phyloP scores from a whole-genome alignment of 1,140 invertebrate genomes.

The Dryas iulia region DNA sequence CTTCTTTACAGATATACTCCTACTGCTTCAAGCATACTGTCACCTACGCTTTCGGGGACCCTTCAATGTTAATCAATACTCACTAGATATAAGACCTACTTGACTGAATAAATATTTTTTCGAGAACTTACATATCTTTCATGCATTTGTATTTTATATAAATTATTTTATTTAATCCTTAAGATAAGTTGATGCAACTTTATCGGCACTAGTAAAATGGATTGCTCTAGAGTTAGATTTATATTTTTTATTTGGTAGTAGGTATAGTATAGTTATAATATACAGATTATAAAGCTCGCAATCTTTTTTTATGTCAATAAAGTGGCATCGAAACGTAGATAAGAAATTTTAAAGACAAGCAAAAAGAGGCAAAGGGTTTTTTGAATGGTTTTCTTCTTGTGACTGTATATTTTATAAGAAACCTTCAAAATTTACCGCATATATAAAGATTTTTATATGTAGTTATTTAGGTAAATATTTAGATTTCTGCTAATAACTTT shows the following conservation, averaged over 20 bases:
- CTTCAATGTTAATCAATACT: slow-evolving; percentile 57
- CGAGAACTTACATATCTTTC: slow-evolving; percentile 62
- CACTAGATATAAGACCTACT: slow-evolving; percentile 63
- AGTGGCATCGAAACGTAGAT: slow-evolving; percentile 43
- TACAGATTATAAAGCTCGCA: slow-evolving; percentile 25
- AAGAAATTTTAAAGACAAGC: slow-evolving; percentile 62
- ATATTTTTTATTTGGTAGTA: slow-evolving; percentile 11
- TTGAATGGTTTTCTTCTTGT: slow-evolving; percentile 68
- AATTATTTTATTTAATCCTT: slow-evolving; percentile 60
- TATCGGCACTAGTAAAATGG: slow-evolving; percentile 35
- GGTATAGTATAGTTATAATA: slow-evolving; percentile 26
- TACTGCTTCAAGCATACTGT: slow-evolving; percentile 27
- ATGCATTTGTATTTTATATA: slow-evolving; percentile 74
- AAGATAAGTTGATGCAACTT: slow-evolving; percentile 45
- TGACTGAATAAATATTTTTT: slow-evolving; percentile 62
- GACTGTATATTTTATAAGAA: slow-evolving; percentile 69
- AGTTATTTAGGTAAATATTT: slow-evolving; percentile 45
- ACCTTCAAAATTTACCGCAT: slow-evolving; percentile 70
- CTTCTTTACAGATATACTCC: slow-evolving; percentile 50
- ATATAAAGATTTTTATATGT: slow-evolving; percentile 47
- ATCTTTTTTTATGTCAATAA: slow-evolving; percentile 42
- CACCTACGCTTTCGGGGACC: slow-evolving; percentile 4
- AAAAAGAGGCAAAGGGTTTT: slow-evolving; percentile 73
- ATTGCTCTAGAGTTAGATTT: slow-evolving; percentile 17
- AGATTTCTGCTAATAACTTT: slow-evolving; percentile 53